A percentile compares a stretch with the other conserved stretches of the same genome.
These are phyloP conservation scores for Cotesia chilonis DNA, from an alignment of 1,140 invertebrate genomes.

Conservation along the genomic window DNA sequence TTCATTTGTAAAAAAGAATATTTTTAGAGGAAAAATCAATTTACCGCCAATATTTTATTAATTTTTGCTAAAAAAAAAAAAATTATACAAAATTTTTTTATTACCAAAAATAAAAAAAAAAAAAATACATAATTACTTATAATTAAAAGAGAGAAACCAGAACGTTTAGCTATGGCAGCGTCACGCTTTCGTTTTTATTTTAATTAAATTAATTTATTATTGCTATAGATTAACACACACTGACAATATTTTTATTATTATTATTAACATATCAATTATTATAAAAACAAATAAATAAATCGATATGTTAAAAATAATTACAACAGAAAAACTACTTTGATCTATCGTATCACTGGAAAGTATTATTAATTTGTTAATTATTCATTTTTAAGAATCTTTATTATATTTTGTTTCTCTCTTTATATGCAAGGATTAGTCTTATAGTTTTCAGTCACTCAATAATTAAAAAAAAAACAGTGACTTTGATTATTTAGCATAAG, in stretches of 20 bases:
- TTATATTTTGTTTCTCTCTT: slow-evolving; percentile 14
- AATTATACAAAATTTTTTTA: too few species aligned
- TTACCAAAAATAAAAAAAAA: too few species aligned
- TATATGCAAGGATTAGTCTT: slow-evolving; percentile 33
- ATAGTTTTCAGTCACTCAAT: slow-evolving; percentile 19
- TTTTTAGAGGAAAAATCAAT: too few species aligned
- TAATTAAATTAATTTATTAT: slow-evolving; percentile 24
- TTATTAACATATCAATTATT: slow-evolving; percentile 2
- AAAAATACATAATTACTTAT: neutral
- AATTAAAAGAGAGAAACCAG: slow-evolving; percentile 17
- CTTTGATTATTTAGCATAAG: slow-evolving; percentile 9
- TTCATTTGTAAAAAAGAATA: too few species aligned
- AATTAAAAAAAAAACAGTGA: neutral
- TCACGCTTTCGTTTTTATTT: slow-evolving; percentile 15
- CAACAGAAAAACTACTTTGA: slow-evolving; percentile 15
- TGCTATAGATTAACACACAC: slow-evolving; percentile 17
- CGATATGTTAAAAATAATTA: slow-evolving; percentile 1
- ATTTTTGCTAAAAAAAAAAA: too few species aligned
- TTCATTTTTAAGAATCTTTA: neutral
- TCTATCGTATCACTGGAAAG: slow-evolving; percentile 22
- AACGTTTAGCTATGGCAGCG: slow-evolving; percentile 18
- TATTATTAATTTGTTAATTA: neutral
- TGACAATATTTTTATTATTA: slow-evolving; percentile 7
- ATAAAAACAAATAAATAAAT: neutral
- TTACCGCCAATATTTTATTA: too few species aligned